Evolutionary conservation across 2,113 vertebrate species (phyloP).

Genomic region (Vimba vimba): DNA sequence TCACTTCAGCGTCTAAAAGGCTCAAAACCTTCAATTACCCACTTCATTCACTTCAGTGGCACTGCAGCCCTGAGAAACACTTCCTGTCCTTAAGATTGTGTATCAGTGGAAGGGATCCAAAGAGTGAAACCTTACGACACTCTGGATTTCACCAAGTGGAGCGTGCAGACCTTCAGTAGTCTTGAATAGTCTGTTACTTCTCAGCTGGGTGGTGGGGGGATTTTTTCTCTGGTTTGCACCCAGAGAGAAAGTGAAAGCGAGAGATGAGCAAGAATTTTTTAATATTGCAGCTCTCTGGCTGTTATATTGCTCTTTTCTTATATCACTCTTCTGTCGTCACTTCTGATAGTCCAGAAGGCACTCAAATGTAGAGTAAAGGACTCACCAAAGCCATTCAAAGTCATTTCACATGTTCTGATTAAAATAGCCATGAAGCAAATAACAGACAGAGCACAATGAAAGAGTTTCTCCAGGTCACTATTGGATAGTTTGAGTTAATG

Average conservation of each 20-base stretch:
- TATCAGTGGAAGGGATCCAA: neutral
- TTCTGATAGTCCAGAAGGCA: neutral
- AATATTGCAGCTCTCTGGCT: constrained; percentile 2
- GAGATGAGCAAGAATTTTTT: neutral
- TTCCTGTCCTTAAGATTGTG: constrained; percentile 2
- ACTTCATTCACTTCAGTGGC: neutral
- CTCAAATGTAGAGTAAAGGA: neutral
- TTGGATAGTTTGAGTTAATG: neutral
- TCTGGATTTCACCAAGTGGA: neutral
- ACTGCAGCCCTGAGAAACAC: neutral
- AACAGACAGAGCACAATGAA: neutral
- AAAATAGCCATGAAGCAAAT: neutral
- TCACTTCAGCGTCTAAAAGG: neutral
- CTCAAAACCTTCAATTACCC: neutral
- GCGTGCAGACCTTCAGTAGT: constrained; percentile 9
- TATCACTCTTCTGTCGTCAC: neutral
- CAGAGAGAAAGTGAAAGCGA: constrained; percentile 9
- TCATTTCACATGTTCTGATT: constrained; percentile 3
- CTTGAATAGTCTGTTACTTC: neutral
- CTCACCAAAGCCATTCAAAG: constrained; percentile 1
- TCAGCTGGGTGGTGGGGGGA: neutral
- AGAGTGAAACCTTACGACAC: neutral
- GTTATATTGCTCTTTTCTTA: constrained; percentile 12
- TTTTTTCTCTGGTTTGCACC: neutral
- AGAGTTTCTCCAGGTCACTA: neutral